These are phyloP conservation scores for Varanus komodoensis DNA, from an alignment of 2,113 vertebrate genomes.

Conservation along the genomic window DNA sequence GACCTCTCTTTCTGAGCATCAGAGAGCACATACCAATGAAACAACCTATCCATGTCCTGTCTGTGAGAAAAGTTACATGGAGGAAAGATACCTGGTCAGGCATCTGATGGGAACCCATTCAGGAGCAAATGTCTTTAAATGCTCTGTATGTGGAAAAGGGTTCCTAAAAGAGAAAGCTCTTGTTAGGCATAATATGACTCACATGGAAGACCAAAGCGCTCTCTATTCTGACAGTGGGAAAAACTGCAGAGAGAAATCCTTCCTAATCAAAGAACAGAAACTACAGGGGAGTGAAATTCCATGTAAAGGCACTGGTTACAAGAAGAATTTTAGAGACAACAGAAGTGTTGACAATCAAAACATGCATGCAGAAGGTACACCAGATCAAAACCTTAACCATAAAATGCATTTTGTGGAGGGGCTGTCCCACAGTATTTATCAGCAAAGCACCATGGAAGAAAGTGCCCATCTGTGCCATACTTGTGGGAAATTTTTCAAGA, in stretches of 20 bases:
- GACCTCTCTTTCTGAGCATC: slow-evolving; percentile 12
- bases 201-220: neutral
- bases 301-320: neutral
- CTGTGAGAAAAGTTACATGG: slow-evolving; percentile 30
- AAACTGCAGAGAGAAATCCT: neutral
- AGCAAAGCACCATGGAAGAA: neutral
- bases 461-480: neutral
- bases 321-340: neutral
- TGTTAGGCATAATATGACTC: neutral
- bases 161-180: slow-evolving; percentile 37
- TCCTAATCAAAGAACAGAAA: neutral
- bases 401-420: neutral
- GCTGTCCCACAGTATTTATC: accelerated
- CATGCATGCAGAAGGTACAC: neutral
- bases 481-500: slow-evolving; percentile 6
- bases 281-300: neutral
- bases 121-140: slow-evolving; percentile 25
- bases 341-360: neutral
- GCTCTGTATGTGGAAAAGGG: slow-evolving; percentile 23
- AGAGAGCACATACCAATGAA: neutral
- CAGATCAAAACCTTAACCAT: neutral
- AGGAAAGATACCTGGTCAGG: slow-evolving; percentile 10
- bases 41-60: neutral
- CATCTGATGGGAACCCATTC: slow-evolving; percentile 23
- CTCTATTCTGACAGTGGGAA: neutral